Conservation (phyloP, 2,888 invertebrate species). For the Calliopum simillimum region DNA sequence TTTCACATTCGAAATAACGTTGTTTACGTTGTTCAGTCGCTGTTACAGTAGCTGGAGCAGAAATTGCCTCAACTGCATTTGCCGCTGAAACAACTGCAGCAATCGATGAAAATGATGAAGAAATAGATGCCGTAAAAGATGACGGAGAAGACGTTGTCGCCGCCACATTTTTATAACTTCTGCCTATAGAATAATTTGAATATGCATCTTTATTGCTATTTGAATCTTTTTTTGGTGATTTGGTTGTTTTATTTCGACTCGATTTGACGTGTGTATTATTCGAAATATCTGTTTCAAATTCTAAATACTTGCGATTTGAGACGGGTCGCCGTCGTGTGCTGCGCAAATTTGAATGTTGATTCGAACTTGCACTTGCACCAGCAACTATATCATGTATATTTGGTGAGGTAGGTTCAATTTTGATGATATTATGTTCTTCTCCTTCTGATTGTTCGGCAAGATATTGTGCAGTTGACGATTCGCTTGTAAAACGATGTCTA, state of each 20-base stretch:
- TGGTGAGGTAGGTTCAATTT: constrained; percentile 61
- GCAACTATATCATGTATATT: constrained; percentile 60
- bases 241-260: constrained; percentile 44
- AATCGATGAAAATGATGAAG: constrained; percentile 54
- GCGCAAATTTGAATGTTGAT: constrained; percentile 52
- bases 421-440: constrained; percentile 60
- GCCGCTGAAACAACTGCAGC: constrained; percentile 49
- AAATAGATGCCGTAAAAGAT: constrained; percentile 51
- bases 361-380: constrained; percentile 47
- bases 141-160: constrained; percentile 40
- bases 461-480: constrained; percentile 58
- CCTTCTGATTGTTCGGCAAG: constrained; percentile 51
- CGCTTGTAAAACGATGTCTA: constrained; percentile 61
- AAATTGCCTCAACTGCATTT: constrained; percentile 48
- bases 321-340: constrained; percentile 7
- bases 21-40: constrained; percentile 43
- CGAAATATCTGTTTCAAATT: constrained; percentile 50
- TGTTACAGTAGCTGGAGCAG: constrained; percentile 43
- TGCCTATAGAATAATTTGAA: constrained; percentile 50
- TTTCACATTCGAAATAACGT: constrained; percentile 80
- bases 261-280: constrained; percentile 1
- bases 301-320: constrained; percentile 57
- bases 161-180: constrained; percentile 50
- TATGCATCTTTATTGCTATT: constrained; percentile 44
- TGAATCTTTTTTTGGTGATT: constrained; percentile 28